phyloP scores from a whole-genome alignment of 1,140 invertebrate species.

The Myzus persicae region DNA sequence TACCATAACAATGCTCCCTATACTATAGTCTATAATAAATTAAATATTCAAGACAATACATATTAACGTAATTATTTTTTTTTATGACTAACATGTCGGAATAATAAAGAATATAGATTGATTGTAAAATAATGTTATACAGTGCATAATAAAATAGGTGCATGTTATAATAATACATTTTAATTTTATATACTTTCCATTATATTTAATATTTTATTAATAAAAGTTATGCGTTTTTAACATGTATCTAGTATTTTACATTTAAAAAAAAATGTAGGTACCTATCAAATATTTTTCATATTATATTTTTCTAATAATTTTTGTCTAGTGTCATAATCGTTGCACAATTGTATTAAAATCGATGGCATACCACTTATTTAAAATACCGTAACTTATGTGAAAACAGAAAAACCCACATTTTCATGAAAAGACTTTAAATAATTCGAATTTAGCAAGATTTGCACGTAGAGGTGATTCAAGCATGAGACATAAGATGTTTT shows the following conservation, averaged over 20 bases:
- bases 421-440: conserved; percentile 15
- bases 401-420: conserved; percentile 37
- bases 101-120: conserved; percentile 36
- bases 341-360: conserved; percentile 16
- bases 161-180: background rate
- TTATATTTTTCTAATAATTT: background rate
- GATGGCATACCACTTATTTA: conserved; percentile 24
- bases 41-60: conserved; percentile 48
- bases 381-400: background rate
- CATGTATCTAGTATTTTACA: background rate
- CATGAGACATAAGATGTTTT: background rate
- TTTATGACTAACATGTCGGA: conserved; percentile 25
- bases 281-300: background rate
- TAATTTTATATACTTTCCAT: background rate
- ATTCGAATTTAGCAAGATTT: background rate
- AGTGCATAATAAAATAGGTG: background rate
- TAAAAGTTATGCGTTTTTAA: background rate
- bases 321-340: background rate
- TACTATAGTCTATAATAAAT: conserved; percentile 44
- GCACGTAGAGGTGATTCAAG: background rate
- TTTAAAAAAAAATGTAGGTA: background rate
- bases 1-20: conserved; percentile 48
- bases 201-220: background rate
- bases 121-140: conserved; percentile 16
- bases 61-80: conserved; percentile 46